phyloP scores from a whole-genome alignment of 2,888 invertebrate genomes.

The Drosophila siamana region DNA sequence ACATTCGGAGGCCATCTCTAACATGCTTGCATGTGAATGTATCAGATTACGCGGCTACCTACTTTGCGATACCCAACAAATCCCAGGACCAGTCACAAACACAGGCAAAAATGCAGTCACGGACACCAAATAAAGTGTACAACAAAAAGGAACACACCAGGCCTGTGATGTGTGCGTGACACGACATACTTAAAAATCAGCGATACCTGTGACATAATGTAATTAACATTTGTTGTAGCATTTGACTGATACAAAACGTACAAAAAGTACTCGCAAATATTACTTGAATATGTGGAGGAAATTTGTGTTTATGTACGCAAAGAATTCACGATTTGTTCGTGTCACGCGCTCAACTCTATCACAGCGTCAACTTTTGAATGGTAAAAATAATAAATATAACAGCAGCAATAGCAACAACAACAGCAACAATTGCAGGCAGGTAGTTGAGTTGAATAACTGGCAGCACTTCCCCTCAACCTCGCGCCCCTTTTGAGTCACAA shows the following conservation, averaged over 20 bases:
- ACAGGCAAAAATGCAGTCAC: constrained; percentile 16
- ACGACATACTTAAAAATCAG: background rate
- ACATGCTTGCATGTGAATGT: constrained; percentile 44
- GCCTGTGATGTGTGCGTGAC: constrained; percentile 22
- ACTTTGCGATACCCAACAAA: constrained; percentile 35
- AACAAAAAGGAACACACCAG: constrained; percentile 48
- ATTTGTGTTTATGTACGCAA: too few relatives aligned
- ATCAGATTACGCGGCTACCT: constrained; percentile 73
- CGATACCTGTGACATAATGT: too few relatives aligned
- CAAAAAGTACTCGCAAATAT: too few relatives aligned
- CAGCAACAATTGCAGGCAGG: constrained; percentile 60
- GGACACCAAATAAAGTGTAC: constrained; percentile 55
- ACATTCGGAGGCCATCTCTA: constrained; percentile 31
- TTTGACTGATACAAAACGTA: too few relatives aligned
- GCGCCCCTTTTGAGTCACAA: constrained; percentile 24
- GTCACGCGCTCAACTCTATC: constrained; percentile 33
- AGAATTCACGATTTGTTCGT: background rate
- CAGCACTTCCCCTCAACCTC: background rate
- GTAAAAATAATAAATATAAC: constrained; percentile 57
- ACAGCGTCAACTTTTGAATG: constrained; percentile 56
- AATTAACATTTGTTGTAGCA: too few relatives aligned
- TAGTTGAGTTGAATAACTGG: constrained; percentile 57
- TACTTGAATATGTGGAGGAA: too few relatives aligned
- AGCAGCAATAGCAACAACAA: constrained; percentile 32
- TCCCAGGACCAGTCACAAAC: constrained; percentile 13